These are phyloP conservation scores for Sminthopsis crassicaudata DNA, from an alignment of 2,113 vertebrate species.

Conservation along the genomic window DNA sequence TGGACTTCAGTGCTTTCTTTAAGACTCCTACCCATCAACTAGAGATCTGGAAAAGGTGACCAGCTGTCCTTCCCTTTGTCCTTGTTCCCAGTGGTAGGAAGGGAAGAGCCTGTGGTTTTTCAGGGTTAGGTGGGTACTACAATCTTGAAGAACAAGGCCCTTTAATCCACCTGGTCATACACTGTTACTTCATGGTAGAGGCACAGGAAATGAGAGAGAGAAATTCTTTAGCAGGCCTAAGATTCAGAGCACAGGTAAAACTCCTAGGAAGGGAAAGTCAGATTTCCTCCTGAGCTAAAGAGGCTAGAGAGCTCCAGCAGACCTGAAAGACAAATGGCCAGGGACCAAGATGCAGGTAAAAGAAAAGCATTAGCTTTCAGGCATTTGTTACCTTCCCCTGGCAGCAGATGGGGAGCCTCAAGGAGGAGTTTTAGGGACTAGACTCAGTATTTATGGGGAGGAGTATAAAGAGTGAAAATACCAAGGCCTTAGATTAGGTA, in stretches of 20 bases:
- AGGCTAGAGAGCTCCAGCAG: too few species aligned
- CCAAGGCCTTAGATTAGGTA: background rate
- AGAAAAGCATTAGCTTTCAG: background rate
- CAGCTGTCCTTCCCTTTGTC: conserved; percentile 47
- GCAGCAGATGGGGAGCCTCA: background rate
- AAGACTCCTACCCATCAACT: conserved; percentile 45
- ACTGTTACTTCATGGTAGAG: conserved; percentile 8
- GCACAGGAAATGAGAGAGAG: conserved; percentile 16
- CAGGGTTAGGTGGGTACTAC: background rate
- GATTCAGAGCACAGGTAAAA: background rate
- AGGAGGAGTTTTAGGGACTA: background rate
- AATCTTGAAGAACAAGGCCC: background rate
- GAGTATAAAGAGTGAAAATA: background rate
- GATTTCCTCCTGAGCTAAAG: background rate
- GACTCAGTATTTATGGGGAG: background rate
- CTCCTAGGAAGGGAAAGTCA: background rate
- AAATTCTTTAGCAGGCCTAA: background rate
- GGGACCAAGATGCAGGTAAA: background rate
- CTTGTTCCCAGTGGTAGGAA: background rate
- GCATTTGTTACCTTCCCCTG: background rate
- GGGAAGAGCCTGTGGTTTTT: background rate
- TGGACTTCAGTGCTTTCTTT: conserved; percentile 91
- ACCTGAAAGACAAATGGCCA: background rate
- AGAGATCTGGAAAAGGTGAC: conserved; percentile 7
- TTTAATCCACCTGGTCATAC: background rate